Evolutionary conservation across 2,113 vertebrate species (phyloP), one percentile per base, ranked within the genome.

Genomic region (Seriola rivoliana): DNA sequence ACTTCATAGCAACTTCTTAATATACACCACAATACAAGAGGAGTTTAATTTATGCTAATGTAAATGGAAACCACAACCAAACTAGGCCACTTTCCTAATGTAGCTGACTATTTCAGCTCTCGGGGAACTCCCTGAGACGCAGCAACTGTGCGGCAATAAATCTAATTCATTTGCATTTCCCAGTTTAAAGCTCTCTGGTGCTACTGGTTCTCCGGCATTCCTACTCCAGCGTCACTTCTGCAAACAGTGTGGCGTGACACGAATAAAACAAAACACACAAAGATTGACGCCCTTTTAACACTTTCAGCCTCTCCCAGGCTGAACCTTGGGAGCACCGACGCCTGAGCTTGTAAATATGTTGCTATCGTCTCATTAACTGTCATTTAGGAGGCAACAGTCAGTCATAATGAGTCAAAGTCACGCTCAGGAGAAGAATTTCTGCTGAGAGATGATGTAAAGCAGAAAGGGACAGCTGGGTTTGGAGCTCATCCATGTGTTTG

Each of bases 171-270:
- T 17, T 54, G 44, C 19, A 48, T 66, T 21, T 46, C 59, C 34
- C 23, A 0, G 70, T 55, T 29, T 38, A 16, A 65, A 17, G 57
- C 29, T 34, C 14, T 8, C 44, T 67, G 71, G 82, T 75, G 42
- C 63, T 58, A 25, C 89, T 81, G 80, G 89, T 85, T 87, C 63
- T 70, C 66, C 84, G 57, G 63, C 90, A 91, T 89, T 91, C 84
- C 76, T 54, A 63, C 70, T 81, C 32, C 52, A 6, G 11, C 8
- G 16, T 59, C 57, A 50, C 8, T 25, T 32, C 29, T 0, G 38
- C 8, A 0, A 75, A 67, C 55, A 83, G 59, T 34, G 82, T 54
- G 81, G 78, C 0, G n/a, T 19, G 78, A 59, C 82, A 55, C 48
- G n/a, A 54, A 71, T 3, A 48, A 54, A 75, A 52, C 57, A 66